Conservation (phyloP, 2,888 invertebrate species). For the Escarpia spicata region DNA sequence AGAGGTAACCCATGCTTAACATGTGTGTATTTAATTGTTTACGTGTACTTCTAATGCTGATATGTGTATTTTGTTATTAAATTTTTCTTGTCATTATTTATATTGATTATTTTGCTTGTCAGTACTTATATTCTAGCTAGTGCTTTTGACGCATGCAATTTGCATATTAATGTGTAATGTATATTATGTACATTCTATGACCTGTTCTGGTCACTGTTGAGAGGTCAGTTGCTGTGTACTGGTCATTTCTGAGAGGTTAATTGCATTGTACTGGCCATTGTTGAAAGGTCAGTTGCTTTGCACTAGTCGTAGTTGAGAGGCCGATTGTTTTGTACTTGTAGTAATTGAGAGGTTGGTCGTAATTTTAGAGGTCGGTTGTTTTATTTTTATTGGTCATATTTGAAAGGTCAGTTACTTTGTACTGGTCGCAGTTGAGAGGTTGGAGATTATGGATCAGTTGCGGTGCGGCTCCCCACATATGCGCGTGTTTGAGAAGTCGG, state of each 20-base stretch:
- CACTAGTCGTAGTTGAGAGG: too few species aligned
- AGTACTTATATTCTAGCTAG: neutral
- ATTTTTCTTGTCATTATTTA: too few species aligned
- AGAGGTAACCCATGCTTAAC: neutral
- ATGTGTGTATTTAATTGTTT: neutral
- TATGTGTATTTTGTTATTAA: too few species aligned
- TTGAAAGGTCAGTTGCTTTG: neutral
- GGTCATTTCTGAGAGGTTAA: too few species aligned
- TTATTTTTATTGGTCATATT: too few species aligned
- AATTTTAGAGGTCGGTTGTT: neutral
- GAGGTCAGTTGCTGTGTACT: neutral
- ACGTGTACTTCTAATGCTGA: neutral
- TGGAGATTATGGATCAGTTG: slow-evolving; percentile 40
- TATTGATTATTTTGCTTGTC: neutral
- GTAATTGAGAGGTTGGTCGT: neutral
- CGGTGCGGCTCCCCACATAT: slow-evolving; percentile 51
- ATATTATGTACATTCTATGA: too few species aligned
- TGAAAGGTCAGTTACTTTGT: neutral
- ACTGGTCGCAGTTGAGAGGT: slow-evolving; percentile 18
- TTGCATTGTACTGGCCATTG: too few species aligned
- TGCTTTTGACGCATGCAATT: too few species aligned
- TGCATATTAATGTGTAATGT: too few species aligned
- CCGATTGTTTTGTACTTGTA: too few species aligned
- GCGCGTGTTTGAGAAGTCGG: slow-evolving; percentile 52
- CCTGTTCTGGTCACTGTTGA: too few species aligned